phyloP scores from a whole-genome alignment of 2,888 invertebrate species.

The Caenorhabditis sinica region DNA sequence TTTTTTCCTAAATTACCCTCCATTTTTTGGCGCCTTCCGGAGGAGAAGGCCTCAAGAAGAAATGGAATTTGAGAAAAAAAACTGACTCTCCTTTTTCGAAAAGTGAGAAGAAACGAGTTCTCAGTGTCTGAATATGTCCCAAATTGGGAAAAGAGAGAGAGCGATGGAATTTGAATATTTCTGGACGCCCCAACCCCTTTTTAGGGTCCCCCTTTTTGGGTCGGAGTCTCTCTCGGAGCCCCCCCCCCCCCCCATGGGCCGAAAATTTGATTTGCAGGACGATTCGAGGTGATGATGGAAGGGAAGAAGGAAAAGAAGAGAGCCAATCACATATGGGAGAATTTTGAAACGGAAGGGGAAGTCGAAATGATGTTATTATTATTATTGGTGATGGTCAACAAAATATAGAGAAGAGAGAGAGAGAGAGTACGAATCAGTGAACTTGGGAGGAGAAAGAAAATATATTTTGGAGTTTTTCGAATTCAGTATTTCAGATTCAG shows the following conservation, averaged over 20 bases:
- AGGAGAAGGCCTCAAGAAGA: not conserved
- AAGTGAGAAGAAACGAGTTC: constrained; percentile 1
- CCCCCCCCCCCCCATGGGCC: no score
- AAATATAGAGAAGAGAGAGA: not conserved
- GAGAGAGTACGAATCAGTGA: not conserved
- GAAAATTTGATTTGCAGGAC: constrained; percentile 53
- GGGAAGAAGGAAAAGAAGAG: not conserved
- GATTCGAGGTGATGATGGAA: constrained; percentile 5
- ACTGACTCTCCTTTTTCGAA: not conserved
- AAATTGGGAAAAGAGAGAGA: constrained; percentile 37
- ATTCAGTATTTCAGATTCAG: not conserved
- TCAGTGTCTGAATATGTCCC: constrained; percentile 48
- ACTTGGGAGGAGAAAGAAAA: no score
- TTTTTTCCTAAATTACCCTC: constrained; percentile 39
- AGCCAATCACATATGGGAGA: constrained; percentile 11
- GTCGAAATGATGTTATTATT: not conserved
- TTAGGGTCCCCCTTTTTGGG: constrained; percentile 4
- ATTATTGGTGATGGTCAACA: not conserved
- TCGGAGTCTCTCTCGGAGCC: not conserved
- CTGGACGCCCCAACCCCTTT: constrained; percentile 11
- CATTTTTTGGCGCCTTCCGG: constrained; percentile 61
- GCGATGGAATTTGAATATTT: constrained; percentile 55
- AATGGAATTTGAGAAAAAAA: constrained; percentile 38
- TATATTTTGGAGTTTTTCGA: not conserved
- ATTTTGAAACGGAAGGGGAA: constrained; percentile 4